Percentiles rank a stretch among this genome's conserved stretches.
phyloP scores from a whole-genome alignment of 2,797 vertebrate genomes.

The Spheniscus humboldti region DNA sequence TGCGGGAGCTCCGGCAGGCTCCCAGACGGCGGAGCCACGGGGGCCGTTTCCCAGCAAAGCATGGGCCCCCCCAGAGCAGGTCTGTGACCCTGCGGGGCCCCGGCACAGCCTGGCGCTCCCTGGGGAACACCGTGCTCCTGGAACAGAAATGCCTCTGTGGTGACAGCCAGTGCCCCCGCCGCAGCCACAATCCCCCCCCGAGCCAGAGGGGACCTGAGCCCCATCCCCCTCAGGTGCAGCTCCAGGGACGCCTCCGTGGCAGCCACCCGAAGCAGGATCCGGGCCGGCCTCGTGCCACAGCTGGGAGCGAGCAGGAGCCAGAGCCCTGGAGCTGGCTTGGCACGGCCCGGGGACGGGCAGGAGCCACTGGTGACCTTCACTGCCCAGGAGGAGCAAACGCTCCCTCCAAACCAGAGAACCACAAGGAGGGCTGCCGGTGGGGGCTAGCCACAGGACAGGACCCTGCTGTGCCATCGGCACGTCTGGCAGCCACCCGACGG shows the following conservation, averaged over 20 bases:
- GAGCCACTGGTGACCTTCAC: not conserved
- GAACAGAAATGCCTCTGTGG: not conserved
- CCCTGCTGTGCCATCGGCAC: not conserved
- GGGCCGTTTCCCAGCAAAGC: not conserved
- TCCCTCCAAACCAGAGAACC: not conserved
- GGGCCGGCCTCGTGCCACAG: not conserved
- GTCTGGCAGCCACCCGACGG: not conserved
- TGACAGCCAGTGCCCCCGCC: accelerated
- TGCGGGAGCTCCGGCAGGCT: accelerated
- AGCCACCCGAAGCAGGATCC: not conserved
- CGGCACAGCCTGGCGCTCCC: not conserved
- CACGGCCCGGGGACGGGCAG: accelerated
- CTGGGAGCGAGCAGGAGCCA: not conserved
- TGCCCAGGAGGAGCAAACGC: accelerated
- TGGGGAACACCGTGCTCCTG: not conserved
- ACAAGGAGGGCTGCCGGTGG: accelerated
- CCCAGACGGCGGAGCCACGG: accelerated
- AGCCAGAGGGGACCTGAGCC: not conserved
- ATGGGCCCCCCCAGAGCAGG: accelerated
- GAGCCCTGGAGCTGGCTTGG: accelerated
- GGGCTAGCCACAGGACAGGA: accelerated
- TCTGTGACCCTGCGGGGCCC: not conserved
- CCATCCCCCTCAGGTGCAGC: not conserved
- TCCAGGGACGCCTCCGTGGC: not conserved
- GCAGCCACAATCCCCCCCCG: too few species aligned